Conservation (phyloP, 2,888 invertebrate genomes). For the Acheta domesticus region DNA sequence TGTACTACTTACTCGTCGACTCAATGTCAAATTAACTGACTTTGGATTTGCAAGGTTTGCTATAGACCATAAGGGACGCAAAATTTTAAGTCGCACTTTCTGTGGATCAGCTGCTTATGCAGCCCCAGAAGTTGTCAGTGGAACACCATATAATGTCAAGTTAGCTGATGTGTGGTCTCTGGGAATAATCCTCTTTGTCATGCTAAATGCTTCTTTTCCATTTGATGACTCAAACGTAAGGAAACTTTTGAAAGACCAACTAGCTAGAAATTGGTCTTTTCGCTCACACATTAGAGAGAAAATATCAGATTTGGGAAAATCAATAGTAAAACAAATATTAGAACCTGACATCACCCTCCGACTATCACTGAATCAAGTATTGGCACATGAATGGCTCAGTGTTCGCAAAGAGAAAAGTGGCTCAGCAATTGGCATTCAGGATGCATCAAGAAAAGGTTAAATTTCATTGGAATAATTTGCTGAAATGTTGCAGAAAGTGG, state of each 20-base stretch:
- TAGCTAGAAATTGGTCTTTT: constrained; percentile 75
- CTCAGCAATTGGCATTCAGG: constrained; percentile 12
- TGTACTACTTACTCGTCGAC: constrained; percentile 74
- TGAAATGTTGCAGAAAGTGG: too few relatives aligned
- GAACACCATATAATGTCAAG: constrained; percentile 84
- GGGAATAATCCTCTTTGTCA: constrained; percentile 87
- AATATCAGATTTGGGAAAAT: constrained; percentile 68
- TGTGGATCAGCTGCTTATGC: constrained; percentile 98
- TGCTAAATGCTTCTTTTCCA: constrained; percentile 92
- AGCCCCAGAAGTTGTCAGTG: constrained; percentile 90
- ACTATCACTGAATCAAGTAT: constrained; percentile 68
- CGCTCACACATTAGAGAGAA: constrained; percentile 67
- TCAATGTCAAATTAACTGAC: constrained; percentile 88
- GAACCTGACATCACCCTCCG: constrained; percentile 80
- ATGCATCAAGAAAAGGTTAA: too few relatives aligned
- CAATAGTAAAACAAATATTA: constrained; percentile 72
- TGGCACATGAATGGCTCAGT: constrained; percentile 73
- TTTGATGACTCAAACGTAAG: constrained; percentile 84
- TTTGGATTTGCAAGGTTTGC: constrained; percentile 90
- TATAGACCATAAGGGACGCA: constrained; percentile 65
- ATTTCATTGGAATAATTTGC: too few relatives aligned
- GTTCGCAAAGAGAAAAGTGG: constrained; percentile 56
- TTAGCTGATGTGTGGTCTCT: constrained; percentile 91
- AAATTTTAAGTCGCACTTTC: constrained; percentile 82
- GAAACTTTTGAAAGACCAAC: constrained; percentile 79